Evolutionary conservation across 2,113 vertebrate species (phyloP).

Genomic region (Anolis carolinensis): DNA sequence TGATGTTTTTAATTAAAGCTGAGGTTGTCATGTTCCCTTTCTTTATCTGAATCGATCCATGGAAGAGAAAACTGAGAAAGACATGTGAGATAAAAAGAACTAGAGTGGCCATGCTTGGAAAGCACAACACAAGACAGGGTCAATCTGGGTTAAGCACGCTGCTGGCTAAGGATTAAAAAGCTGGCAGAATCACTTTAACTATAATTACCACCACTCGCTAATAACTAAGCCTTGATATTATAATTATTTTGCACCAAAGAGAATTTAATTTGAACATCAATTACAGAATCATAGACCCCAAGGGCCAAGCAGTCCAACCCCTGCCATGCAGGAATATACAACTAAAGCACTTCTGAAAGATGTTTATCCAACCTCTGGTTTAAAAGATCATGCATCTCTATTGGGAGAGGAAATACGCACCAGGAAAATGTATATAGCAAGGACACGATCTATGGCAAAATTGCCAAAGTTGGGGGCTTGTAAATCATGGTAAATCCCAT

Average conservation of each 20-base stretch:
- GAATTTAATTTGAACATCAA: neutral
- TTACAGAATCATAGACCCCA: too few relatives aligned
- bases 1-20: slow-evolving; percentile 1
- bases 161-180: neutral
- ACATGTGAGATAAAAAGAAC: neutral
- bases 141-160: neutral
- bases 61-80: neutral
- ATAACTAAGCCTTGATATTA: neutral
- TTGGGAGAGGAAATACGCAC: neutral
- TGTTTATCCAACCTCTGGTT: too few relatives aligned
- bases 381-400: neutral
- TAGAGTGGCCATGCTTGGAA: neutral
- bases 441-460: neutral
- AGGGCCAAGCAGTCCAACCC: too few relatives aligned
- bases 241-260: neutral
- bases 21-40: neutral
- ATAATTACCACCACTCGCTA: neutral
- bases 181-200: neutral
- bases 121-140: neutral
- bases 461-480: neutral
- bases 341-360: too few relatives aligned
- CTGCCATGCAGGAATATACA: too few relatives aligned
- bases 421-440: neutral
- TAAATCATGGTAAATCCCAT: neutral
- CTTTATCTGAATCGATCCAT: neutral